Conservation (phyloP, 2,888 invertebrate genomes). For the Leptinotarsa haldemani region DNA sequence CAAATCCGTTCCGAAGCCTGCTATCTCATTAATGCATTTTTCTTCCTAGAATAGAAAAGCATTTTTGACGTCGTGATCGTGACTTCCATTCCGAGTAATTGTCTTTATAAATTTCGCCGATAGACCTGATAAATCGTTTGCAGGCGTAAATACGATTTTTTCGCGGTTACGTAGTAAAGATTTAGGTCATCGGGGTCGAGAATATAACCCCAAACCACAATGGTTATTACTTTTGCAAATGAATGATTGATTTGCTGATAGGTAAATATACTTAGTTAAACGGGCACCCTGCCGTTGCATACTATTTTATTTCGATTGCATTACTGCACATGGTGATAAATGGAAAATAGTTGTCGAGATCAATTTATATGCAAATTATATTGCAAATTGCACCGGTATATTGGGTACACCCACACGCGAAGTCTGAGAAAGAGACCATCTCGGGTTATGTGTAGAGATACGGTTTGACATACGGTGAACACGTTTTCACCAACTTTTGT, state of each 20-base stretch:
- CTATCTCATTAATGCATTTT: conserved; percentile 28
- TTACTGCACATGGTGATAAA: conserved; percentile 21
- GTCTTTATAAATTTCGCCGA: conserved; percentile 33
- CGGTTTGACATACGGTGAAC: too few species aligned
- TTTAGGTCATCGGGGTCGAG: conserved; percentile 33
- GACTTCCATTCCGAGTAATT: conserved; percentile 37
- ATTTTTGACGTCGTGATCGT: conserved; percentile 31
- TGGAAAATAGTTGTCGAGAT: conserved; percentile 16
- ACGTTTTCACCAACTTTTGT: too few species aligned
- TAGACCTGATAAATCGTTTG: conserved; percentile 33
- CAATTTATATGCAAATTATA: conserved; percentile 31
- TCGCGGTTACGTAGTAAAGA: conserved; percentile 23
- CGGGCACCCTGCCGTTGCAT: not conserved
- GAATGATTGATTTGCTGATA: conserved; percentile 20
- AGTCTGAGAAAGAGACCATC: conserved; percentile 1
- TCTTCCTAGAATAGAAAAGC: conserved; percentile 25
- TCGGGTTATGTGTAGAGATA: too few species aligned
- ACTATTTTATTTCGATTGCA: conserved; percentile 24
- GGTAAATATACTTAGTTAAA: conserved; percentile 10
- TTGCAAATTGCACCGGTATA: conserved; percentile 22
- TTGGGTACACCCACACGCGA: conserved; percentile 22
- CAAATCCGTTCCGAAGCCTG: conserved; percentile 15
- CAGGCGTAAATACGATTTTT: conserved; percentile 31
- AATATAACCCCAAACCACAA: conserved; percentile 25
- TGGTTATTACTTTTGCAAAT: not conserved